Evolutionary conservation across 1,140 invertebrate genomes (phyloP).

Genomic region (Leptinotarsa lineolata): DNA sequence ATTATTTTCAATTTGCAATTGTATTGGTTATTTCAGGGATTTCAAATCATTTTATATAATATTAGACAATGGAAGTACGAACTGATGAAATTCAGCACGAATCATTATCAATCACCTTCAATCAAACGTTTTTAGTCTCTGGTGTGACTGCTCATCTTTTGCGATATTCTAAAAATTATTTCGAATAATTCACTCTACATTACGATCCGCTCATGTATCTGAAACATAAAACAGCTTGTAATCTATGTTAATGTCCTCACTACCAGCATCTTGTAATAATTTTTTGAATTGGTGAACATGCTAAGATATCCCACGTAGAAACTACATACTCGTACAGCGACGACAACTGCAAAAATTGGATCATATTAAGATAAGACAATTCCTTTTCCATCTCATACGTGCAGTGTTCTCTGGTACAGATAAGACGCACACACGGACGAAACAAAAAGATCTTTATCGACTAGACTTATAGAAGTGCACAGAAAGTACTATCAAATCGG

Average conservation of each 20-base stretch:
- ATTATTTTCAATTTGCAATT: too few species aligned
- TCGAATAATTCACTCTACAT: too few species aligned
- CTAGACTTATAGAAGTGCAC: neutral
- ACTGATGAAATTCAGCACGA: too few species aligned
- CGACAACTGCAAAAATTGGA: slow-evolving; percentile 3
- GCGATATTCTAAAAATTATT: too few species aligned
- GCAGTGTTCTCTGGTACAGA: neutral
- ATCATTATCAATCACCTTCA: too few species aligned
- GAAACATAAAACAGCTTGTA: neutral
- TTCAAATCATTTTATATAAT: too few species aligned
- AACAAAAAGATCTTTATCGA: slow-evolving; percentile 9
- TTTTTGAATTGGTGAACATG: neutral
- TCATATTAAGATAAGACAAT: slow-evolving; percentile 1
- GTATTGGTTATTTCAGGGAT: too few species aligned
- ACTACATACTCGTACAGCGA: neutral
- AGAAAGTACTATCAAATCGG: neutral
- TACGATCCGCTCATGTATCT: too few species aligned
- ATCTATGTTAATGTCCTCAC: neutral
- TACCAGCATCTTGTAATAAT: neutral
- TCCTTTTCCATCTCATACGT: neutral
- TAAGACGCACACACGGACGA: neutral
- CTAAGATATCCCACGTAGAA: neutral
- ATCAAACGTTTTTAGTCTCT: too few species aligned
- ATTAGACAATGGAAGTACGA: too few species aligned
- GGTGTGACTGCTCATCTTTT: too few species aligned